phyloP scores from a whole-genome alignment of 92 coral and sea anemone species.

The Metridium senile region DNA sequence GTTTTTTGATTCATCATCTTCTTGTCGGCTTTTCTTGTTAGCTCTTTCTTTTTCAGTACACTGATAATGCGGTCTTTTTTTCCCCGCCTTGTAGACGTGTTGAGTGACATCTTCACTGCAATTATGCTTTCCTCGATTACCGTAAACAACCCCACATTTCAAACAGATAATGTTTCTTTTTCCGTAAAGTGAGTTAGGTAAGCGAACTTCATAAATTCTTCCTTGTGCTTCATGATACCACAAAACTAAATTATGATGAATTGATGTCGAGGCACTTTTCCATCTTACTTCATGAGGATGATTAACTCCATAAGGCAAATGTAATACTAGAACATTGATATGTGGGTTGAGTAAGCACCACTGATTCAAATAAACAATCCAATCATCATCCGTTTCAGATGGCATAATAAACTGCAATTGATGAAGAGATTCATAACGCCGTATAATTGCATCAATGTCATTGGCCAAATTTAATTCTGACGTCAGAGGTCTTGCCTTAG shows the following conservation, averaged over 20 bases:
- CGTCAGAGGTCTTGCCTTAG: neutral
- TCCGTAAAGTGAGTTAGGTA: neutral
- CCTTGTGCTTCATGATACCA: neutral
- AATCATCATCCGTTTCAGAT: neutral
- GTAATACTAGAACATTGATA: neutral
- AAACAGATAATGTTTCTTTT: neutral
- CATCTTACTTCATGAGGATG: neutral
- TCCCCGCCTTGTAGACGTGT: no score
- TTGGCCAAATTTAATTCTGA: neutral
- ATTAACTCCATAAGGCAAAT: neutral
- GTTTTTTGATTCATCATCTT: neutral
- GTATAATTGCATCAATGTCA: neutral
- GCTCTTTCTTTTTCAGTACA: neutral
- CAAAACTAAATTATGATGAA: neutral
- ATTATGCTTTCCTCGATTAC: neutral
- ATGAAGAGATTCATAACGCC: neutral
- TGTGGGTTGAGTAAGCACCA: neutral
- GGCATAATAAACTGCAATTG: no score
- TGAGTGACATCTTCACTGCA: neutral
- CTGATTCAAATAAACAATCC: neutral
- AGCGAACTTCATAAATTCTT: neutral
- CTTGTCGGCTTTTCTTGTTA: neutral
- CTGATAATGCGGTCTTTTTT: neutral
- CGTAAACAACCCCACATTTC: neutral
- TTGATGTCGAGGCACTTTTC: neutral